Base-by-base conservation (phyloP, 2,888 invertebrate species). In the Dolichomitus sp. region DNA sequence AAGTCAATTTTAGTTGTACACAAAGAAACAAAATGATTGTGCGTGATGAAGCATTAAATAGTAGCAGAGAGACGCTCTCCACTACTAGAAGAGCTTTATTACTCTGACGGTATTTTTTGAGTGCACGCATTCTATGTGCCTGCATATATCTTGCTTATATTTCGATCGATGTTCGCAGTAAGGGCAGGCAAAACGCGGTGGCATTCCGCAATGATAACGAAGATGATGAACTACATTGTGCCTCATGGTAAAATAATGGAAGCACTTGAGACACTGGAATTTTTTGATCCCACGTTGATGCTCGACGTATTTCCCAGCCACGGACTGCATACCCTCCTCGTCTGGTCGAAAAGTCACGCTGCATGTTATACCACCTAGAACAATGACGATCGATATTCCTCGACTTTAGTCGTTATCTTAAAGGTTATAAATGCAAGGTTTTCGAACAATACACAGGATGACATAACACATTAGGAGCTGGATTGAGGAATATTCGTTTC, bases 161-260 rank as follows among this genome's bases (percentile, higher is more conserved):
- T 70, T 70, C 12, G 70, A 86, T 45, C 85, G 86, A 54, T 91
- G 91, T 11, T 82, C 79, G 78, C 93, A 93, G 74, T 91, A 90
- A 0, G 89, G 88, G 57, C 93, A 93, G 33, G 87, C 87, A 84
- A 92, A 94, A 54, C 91, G 86, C 4, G 92, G 92, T 27, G 89
- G 89, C 79, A 91, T 90, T 27, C 92, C 92, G 82, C 94, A 94
- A 81, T 93, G 94, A 85, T 92, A 92, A 65, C 88, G 91, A 11
- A 89, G 85, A 83, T 94, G 94, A 30, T 59, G 63, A 30, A 84
- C 85, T 52, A 89, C 85, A 84, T 88, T 89, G 3, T 83, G 63
- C 40, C 88, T 87, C 77, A 88, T 83, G 0, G 87, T 84, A 75
- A 89, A 90, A 19, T 87, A 86, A 23, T 87, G 87, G 27, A 84